Base-by-base conservation (phyloP, 2,888 invertebrate genomes). In the Halocaridina rubra region DNA sequence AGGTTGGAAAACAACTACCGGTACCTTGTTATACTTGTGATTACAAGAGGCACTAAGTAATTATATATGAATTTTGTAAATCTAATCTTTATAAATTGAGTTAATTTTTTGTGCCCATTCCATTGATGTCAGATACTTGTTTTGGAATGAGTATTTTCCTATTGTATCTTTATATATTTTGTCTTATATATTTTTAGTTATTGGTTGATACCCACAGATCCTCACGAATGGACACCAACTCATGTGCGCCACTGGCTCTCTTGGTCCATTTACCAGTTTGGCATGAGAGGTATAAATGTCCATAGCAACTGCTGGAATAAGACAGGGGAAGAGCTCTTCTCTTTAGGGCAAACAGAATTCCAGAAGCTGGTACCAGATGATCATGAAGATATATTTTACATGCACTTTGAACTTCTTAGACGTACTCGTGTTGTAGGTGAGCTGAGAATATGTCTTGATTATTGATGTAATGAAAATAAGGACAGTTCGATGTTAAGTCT, bases 331-430 rank as follows among this genome's bases (percentile, higher is more conserved):
- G 30, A 19, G 10, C 46, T 84, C 29, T 78, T 71, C 24, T 24
- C 22, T 2, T 69, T 84, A 24, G 59, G 59, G 4, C 78, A 53
- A n/a, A 78, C 59, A 29, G 78, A 84, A n/a, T 84, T 78, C 32
- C 71, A 72, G 10, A 64, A 59, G 10, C 53, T 84, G 16, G 78
- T 79, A 2, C 84, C 84, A 3, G 30, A 84, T 0, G 79, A 79
- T 39, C 84, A 78, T 30, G 84, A 32, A 16, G 79, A 84, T 46
- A 46, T 84, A 8, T 84, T 84, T 19, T 79, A 61, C 72, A 84
- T 84, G 84, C 84, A 79, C 30, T 84, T 84, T 74, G 84, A 84
- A 30, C 74, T 84, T 8, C 46, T 84, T 10, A 69, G 79, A 10
- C 71, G 78, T n/a, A 79, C 84, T 0, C 39, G 74, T 32, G 67